Percentiles rank a stretch among this genome's conserved stretches.
These are phyloP conservation scores for Chionis minor DNA, from an alignment of 2,113 vertebrate genomes.

Conservation along the genomic window DNA sequence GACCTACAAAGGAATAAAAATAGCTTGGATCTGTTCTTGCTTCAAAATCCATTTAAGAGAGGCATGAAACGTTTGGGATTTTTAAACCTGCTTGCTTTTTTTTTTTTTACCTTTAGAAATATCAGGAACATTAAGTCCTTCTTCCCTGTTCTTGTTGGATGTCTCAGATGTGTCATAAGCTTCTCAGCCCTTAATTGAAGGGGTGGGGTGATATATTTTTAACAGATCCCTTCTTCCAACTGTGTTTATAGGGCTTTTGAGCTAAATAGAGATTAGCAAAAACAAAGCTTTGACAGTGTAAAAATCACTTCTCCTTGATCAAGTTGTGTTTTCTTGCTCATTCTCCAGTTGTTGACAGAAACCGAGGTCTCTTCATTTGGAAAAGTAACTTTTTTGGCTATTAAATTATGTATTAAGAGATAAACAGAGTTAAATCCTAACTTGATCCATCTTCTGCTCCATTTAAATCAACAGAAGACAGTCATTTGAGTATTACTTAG, in stretches of 20 bases:
- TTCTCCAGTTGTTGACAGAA: neutral
- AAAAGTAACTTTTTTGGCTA: constrained; percentile 7
- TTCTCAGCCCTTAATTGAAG: constrained; percentile 64
- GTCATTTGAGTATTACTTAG: constrained; percentile 15
- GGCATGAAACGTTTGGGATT: neutral
- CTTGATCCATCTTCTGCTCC: neutral
- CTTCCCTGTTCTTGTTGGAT: constrained; percentile 55
- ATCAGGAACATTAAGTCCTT: constrained; percentile 46
- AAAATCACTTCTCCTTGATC: neutral
- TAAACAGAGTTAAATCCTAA: constrained; percentile 1
- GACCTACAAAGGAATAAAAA: constrained; percentile 48
- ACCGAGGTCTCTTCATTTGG: neutral
- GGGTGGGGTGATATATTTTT: constrained; percentile 66
- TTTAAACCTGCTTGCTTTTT: neutral
- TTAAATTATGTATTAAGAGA: neutral
- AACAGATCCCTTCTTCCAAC: constrained; percentile 60
- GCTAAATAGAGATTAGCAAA: constrained; percentile 44
- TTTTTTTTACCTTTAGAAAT: constrained; percentile 15
- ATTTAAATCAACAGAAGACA: constrained; percentile 23
- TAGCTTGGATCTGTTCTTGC: neutral
- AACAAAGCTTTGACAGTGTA: neutral
- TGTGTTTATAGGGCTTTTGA: constrained; percentile 62
- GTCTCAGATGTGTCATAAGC: constrained; percentile 62
- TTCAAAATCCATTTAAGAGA: constrained; percentile 25
- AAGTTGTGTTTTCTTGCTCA: neutral